A percentile compares a stretch with the other conserved stretches of the same genome.
phyloP scores from a whole-genome alignment of 2,113 vertebrate genomes.

The Phalacrocorax pelagicus region DNA sequence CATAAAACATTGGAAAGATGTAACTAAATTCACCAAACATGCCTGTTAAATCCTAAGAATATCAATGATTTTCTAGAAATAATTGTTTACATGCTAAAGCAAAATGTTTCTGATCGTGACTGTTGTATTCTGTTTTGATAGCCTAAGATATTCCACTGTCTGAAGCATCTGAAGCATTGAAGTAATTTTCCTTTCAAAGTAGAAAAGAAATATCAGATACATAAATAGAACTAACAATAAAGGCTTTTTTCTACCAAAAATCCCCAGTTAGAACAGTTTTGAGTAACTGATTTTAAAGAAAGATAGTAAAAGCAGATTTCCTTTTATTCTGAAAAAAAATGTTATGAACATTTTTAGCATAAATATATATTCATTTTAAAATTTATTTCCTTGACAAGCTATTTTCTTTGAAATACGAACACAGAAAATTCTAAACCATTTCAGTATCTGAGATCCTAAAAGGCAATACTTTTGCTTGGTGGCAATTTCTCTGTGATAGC shows the following conservation, averaged over 20 bases:
- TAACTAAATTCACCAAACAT: conserved; percentile 44
- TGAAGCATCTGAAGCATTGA: not conserved
- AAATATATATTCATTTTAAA: not conserved
- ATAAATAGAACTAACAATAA: not conserved
- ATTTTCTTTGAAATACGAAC: not conserved
- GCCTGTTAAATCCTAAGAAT: conserved; percentile 9
- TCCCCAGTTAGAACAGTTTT: not conserved
- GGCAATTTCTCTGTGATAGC: not conserved
- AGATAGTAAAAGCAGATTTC: not conserved
- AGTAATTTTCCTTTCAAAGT: conserved; percentile 17
- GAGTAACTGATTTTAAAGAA: not conserved
- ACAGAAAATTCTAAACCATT: not conserved
- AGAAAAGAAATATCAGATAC: not conserved
- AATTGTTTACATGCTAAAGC: conserved; percentile 32
- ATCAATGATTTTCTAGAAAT: conserved; percentile 25
- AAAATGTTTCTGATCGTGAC: conserved; percentile 23
- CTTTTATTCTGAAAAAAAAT: not conserved
- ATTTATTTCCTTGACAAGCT: not conserved
- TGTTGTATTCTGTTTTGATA: conserved; percentile 29
- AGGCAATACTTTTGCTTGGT: not conserved
- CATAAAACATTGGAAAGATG: conserved; percentile 50
- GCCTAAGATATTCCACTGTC: not conserved
- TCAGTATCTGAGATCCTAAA: not conserved
- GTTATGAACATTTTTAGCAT: not conserved
- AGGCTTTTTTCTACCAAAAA: not conserved